Base-by-base conservation (phyloP, 2,113 vertebrate species). In the Callorhinus ursinus region DNA sequence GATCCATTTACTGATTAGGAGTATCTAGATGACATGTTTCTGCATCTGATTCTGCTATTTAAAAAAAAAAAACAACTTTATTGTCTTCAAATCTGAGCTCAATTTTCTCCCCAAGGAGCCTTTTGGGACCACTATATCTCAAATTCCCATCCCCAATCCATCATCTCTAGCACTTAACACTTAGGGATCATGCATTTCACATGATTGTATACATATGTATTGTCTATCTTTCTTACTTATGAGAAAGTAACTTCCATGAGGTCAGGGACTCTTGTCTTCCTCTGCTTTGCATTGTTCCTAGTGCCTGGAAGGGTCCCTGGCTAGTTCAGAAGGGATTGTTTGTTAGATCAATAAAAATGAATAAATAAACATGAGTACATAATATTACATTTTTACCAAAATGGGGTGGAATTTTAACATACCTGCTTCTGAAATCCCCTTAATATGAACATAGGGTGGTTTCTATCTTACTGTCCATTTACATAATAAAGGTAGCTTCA, bases 191-290 rank as follows among this genome's bases (percentile, higher is more conserved):
- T 15, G 22, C 10, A 12, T 33, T 80, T 63, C 26, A 33, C 2
- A 4, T 11, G 22, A n/a, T 6, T 16, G 1, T 71, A 36, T 0
- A 10, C 1, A 12, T 0, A 12, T 6, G 1, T 1, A 24, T 4
- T 79, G 19, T 18, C n/a, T 51, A 0, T 72, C 63, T 84, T 28
- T 97, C 55, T 5, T 42, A 22, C 19, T 81, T 76, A 21, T 3
- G 19, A 80, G 12, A 89, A 5, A 4, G 42, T 14, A 77, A 31
- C 4, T 12, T 19, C 5, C 42, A 28, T 8, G 15, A 9, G 5
- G 28, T 3, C 5, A 79, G n/a, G 15, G 7, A 77, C 5, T 39
- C 90, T 63, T 28, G 10, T 71, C 19, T 88, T 82, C 51, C 55
- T 42, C 11, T 88, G 4, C 89, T 4, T 16, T 71, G 26, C 7